These are phyloP conservation scores for Leistus spinibarbis DNA, from an alignment of 2,888 invertebrate species.

Conservation along the genomic window DNA sequence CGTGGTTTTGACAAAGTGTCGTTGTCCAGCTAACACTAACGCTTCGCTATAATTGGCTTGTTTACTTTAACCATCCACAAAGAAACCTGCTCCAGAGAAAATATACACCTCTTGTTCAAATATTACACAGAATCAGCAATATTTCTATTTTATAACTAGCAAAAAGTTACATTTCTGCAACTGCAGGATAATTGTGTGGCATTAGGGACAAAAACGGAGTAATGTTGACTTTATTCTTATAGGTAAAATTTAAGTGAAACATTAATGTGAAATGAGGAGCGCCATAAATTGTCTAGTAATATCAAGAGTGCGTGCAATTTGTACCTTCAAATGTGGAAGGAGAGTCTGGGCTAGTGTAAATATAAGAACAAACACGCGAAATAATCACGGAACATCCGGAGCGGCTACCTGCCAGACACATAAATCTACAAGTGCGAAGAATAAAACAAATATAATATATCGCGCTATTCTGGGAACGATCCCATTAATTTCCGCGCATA, in stretches of 20 bases:
- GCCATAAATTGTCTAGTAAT: not conserved
- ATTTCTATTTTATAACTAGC: not conserved
- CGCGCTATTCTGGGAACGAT: not conserved
- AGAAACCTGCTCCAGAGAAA: not conserved
- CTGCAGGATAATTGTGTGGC: not conserved
- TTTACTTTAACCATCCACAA: not conserved
- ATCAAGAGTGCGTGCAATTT: not conserved
- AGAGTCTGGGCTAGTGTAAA: constrained; percentile 8
- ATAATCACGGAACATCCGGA: constrained; percentile 23
- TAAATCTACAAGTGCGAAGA: not conserved
- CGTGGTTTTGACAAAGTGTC: not conserved
- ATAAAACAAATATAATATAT: too few relatives aligned
- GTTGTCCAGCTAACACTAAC: not conserved
- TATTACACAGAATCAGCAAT: not conserved
- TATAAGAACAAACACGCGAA: constrained; percentile 26
- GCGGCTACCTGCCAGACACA: constrained; percentile 11
- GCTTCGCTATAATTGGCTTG: not conserved
- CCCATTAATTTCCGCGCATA: not conserved
- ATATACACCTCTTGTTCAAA: not conserved
- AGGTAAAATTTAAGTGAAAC: not conserved
- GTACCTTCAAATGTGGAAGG: not conserved
- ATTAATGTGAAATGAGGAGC: not conserved
- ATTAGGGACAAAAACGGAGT: too few relatives aligned
- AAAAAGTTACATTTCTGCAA: not conserved
- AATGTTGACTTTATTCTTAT: not conserved